Base-by-base conservation (phyloP, 2,113 vertebrate genomes). In the Nycticebus coucang region DNA sequence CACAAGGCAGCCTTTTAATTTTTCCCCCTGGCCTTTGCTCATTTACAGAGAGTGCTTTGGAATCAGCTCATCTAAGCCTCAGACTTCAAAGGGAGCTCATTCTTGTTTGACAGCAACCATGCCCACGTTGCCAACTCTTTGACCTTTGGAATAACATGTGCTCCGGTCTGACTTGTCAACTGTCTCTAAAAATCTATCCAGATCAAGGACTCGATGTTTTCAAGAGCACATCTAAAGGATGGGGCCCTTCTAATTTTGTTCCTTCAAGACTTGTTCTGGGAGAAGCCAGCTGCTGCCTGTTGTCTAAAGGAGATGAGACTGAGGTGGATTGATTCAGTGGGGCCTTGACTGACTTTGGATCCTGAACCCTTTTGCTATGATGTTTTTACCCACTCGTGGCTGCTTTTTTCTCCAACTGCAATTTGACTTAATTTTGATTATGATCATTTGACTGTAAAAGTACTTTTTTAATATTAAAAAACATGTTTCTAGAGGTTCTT, bases 11-110 rank as follows among this genome's bases (percentile, higher is more conserved):
- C 57, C 2, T 89, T 84, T 95, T 97, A 24, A 37, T 55, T 93
- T 89, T 96, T 91, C 18, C 37, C 64, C 41, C 62, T 87, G 24
- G 22, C 41, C 75, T 96, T 83, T 93, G 75, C 69, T 91, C 33
- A 66, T 82, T 83, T 4, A 4, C 30, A 87, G 72, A 60, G 55
- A 74, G 50, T 30, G 18, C 64, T 80, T 72, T 69, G 22, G 83
- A 95, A 75, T 94, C 86, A 89, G 85, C 59, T 91, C 60, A 30
- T 80, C 45, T 81, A 72, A 92, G 87, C 83, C 66, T 94, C 74
- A 18, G 26, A 83, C 93, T 97, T 96, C 89, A 97, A 93, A 95
- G 82, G 68, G 86, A 97, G 45, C 75, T 77, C 82, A 64, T 94
- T 95, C 55, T 71, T 91, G 45, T 74, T 91, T 75, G 79, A 91